Conservation (phyloP, 2,888 invertebrate genomes). For the Blera fallax region DNA sequence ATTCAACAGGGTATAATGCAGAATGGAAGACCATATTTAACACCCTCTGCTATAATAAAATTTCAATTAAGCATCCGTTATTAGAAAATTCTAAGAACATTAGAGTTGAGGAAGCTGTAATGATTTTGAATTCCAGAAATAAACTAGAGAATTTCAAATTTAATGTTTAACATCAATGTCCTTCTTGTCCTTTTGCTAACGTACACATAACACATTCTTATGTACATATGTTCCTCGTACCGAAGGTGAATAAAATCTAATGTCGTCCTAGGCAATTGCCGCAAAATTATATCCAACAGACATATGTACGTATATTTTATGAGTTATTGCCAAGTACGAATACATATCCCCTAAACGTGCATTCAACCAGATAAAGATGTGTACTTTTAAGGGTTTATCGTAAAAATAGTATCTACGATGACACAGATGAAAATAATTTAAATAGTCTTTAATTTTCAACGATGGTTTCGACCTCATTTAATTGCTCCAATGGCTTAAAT, state of each 20-base stretch:
- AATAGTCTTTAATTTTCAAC: not conserved
- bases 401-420: not conserved
- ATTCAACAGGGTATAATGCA: too few relatives aligned
- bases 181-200: not conserved
- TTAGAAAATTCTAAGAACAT: not conserved
- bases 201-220: not conserved
- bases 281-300: not conserved
- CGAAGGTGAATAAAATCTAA: not conserved
- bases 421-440: not conserved
- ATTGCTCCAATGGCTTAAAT: not conserved
- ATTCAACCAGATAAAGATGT: too few relatives aligned
- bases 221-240: not conserved
- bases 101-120: not conserved
- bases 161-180: not conserved
- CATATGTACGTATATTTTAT: not conserved
- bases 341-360: not conserved
- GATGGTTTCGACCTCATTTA: not conserved
- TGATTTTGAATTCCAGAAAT: not conserved
- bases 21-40: too few relatives aligned
- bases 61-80: not conserved
- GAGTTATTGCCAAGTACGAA: not conserved
- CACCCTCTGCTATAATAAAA: not conserved
- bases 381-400: too few relatives aligned
- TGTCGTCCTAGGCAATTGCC: not conserved
- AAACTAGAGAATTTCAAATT: not conserved